phyloP scores from a whole-genome alignment of 2,113 vertebrate species.

The Paedocypris sp. region DNA sequence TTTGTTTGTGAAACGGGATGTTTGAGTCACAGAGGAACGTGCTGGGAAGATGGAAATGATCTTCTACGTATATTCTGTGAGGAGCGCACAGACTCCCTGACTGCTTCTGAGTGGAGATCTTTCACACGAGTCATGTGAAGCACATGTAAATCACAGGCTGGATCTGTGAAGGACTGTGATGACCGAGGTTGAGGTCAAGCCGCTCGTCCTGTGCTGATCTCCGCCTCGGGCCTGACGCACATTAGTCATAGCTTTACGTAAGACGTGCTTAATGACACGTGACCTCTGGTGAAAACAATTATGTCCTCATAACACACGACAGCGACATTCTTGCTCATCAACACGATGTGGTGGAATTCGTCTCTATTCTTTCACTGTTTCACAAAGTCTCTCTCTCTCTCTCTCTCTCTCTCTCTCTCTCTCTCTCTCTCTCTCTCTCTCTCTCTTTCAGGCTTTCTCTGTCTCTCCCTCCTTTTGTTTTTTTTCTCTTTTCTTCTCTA shows the following conservation, averaged over 20 bases:
- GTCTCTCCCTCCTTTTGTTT: no score
- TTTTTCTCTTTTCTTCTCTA: no score
- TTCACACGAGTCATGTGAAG: no score
- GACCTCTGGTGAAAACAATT: conserved; percentile 4
- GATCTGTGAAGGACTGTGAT: not conserved
- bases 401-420: conserved; percentile 7
- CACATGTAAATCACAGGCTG: no score
- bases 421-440: not conserved
- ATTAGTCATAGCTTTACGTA: conserved; percentile 9
- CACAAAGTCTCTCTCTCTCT: conserved; percentile 33
- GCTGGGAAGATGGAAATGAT: conserved; percentile 19
- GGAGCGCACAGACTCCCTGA: no score
- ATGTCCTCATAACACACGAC: not conserved
- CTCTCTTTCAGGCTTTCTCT: conserved; percentile 32
- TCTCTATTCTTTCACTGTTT: no score
- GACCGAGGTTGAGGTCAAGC: not conserved
- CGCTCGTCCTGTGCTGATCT: not conserved
- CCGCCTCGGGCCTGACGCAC: not conserved
- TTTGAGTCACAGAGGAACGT: conserved; percentile 16
- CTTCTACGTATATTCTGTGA: no score
- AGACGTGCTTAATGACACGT: not conserved
- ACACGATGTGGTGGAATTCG: conserved; percentile 4
- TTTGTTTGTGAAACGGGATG: conserved; percentile 6
- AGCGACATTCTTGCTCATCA: conserved; percentile 14
- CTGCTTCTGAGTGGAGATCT: no score